phyloP scores from a whole-genome alignment of 2,888 invertebrate species.

The Ichneumoninae sp. region DNA sequence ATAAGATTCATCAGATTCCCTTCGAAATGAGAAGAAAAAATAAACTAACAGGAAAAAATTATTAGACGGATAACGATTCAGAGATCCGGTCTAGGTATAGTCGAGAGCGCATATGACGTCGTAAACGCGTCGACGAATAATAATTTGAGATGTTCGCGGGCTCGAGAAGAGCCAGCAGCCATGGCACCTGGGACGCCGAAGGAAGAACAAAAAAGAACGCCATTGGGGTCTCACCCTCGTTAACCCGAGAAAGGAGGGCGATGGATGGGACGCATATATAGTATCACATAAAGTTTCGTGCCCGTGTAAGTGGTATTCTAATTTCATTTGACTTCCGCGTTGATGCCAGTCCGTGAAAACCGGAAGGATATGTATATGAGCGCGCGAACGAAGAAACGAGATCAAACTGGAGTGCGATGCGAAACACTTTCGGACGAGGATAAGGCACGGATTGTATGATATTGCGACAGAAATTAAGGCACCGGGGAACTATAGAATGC shows the following conservation, averaged over 20 bases:
- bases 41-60: no score
- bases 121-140: conserved; percentile 46
- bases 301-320: conserved; percentile 55
- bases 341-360: conserved; percentile 43
- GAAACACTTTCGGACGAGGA: conserved; percentile 45
- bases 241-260: conserved; percentile 13
- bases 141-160: conserved; percentile 39
- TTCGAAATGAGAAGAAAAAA: no score
- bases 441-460: conserved; percentile 23
- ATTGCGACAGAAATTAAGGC: conserved; percentile 67
- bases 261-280: background rate
- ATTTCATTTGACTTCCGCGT: conserved; percentile 49
- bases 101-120: background rate
- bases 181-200: conserved; percentile 19
- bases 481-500: conserved; percentile 26
- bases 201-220: conserved; percentile 36
- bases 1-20: no score
- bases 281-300: conserved; percentile 35
- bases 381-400: conserved; percentile 38
- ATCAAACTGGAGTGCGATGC: conserved; percentile 23
- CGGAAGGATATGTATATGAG: conserved; percentile 52
- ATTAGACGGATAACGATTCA: background rate
- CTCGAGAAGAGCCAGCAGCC: background rate
- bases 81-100: background rate
- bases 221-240: conserved; percentile 26